Percentiles rank a stretch among this genome's conserved stretches.
Evolutionary conservation across 2,797 vertebrate genomes (phyloP).

Genomic region (Myotis pilosus): DNA sequence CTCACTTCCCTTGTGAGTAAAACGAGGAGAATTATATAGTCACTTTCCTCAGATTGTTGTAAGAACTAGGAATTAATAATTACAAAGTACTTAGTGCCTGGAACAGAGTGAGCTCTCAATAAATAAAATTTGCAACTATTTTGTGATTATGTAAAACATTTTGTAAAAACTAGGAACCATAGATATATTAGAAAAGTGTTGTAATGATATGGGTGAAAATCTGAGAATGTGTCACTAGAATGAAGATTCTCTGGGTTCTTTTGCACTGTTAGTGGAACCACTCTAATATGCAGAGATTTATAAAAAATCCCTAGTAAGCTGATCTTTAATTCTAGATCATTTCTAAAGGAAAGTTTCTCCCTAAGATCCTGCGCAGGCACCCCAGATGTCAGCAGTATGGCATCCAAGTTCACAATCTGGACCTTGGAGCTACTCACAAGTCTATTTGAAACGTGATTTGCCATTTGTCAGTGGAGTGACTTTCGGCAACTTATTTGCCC

Average conservation of each 20-base stretch:
- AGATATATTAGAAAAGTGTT: background rate
- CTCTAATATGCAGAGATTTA: background rate
- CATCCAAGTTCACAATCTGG: background rate
- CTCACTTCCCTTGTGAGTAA: background rate
- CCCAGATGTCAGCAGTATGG: background rate
- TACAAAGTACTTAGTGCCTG: background rate
- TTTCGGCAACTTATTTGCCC: background rate
- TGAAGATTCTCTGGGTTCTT: background rate
- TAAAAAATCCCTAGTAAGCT: background rate
- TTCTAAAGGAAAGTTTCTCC: background rate
- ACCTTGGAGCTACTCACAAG: background rate
- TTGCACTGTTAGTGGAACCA: background rate
- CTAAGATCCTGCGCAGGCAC: background rate
- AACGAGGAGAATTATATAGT: background rate
- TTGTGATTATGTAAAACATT: background rate
- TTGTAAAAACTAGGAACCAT: background rate
- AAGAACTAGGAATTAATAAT: background rate
- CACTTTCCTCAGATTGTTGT: background rate
- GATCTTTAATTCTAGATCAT: background rate
- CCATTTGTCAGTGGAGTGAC: background rate
- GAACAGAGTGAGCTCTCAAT: background rate
- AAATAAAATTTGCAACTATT: background rate
- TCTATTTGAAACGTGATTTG: background rate
- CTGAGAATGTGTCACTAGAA: background rate
- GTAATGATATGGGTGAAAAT: background rate